Evolutionary conservation across 2,888 invertebrate genomes (phyloP).

Genomic region (Tenodera sinensis): DNA sequence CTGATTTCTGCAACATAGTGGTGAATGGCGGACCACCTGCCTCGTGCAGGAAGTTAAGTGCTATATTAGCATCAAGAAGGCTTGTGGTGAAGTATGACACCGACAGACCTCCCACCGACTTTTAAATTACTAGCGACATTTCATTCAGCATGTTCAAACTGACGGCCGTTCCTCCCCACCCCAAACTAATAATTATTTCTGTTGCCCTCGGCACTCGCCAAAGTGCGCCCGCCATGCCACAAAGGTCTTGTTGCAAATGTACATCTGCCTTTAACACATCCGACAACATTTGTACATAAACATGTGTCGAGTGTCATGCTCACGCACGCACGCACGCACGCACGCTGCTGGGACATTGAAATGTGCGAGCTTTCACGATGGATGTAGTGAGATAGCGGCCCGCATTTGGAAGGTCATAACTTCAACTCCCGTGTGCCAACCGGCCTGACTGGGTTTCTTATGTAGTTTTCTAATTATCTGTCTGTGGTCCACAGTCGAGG

Average conservation of each 20-base stretch:
- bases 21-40: background rate
- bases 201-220: background rate
- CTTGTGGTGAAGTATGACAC: background rate
- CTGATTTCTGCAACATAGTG: background rate
- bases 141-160: background rate
- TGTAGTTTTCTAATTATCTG: too few relatives aligned
- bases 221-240: background rate
- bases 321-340: too few relatives aligned
- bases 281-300: background rate
- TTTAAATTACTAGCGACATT: background rate
- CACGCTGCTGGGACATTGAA: too few relatives aligned
- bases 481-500: too few relatives aligned
- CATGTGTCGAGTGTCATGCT: background rate
- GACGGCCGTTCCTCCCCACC: background rate
- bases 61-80: background rate
- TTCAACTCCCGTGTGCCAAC: too few relatives aligned
- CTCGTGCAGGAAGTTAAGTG: background rate
- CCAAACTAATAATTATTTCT: background rate
- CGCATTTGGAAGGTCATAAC: too few relatives aligned
- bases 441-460: too few relatives aligned
- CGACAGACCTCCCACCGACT: background rate
- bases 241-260: background rate
- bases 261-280: background rate
- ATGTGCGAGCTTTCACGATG: background rate
- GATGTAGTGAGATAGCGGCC: too few relatives aligned